Base-by-base conservation (phyloP, 2,888 invertebrate genomes). In the Rhagophthalmus giganteus region DNA sequence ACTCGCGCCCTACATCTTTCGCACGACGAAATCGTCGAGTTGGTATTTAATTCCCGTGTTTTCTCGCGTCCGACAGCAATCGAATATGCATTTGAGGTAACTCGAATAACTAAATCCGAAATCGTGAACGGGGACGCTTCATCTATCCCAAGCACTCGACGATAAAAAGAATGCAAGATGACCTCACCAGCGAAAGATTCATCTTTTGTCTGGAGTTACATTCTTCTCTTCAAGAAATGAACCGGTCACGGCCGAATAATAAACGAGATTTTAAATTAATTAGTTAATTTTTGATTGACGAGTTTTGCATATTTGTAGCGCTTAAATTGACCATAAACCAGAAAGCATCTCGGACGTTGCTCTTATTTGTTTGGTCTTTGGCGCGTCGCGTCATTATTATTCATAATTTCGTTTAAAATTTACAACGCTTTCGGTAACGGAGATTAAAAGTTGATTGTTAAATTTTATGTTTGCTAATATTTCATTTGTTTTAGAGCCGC, bases 161-260 rank as follows among this genome's bases (percentile, higher is more conserved):
- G 15, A 12, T 34, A 31, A 9, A 39, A 52, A 40, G 37, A 39
- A 37, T 51, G 38, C 13, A 11, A 44, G 50, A 46, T 55, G 55
- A 55, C 33, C 51, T 50, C 41, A 51, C 42, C 38, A 45, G 32
- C 32, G 28, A 42, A 47, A 27, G 50, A 55, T 55, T 46, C 28
- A 48, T 44, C 53, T 47, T 44, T 54, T 49, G 54, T 54, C 54
- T 54, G 55, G 46, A 25, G 31, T 14, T 5, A 24, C 40, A 51
- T 51, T 55, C 46, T 41, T 50, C 45, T 41, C 50, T 28, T 40
- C 32, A 34, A 35, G 11, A 27, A 26, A 54, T 41, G 47, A 38
- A 50, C 47, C 51, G 46, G 55, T 55, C 51, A 51, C 27, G 55
- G 55, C 28, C 55, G 41, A 47, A 35, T 31, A 40, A 49, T 31